These are phyloP conservation scores for Astropecten irregularis DNA, from an alignment of 53 echinoderm and acorn worm genomes.

Conservation along the genomic window DNA sequence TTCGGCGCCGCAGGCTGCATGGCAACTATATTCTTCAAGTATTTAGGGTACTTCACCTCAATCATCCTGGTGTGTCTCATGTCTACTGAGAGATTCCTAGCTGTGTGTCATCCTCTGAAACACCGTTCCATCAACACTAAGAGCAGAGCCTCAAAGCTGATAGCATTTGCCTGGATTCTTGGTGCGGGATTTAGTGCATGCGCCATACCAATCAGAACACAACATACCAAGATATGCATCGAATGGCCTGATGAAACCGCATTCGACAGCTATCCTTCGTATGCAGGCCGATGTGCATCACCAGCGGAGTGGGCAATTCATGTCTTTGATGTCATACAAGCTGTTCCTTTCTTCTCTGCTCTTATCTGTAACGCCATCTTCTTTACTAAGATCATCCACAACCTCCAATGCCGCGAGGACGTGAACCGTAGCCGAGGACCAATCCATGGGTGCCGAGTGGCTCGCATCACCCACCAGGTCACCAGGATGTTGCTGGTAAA, in stretches of 20 bases:
- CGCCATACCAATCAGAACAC: not conserved
- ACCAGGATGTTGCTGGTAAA: slow-evolving; percentile 37
- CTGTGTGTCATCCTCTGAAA: slow-evolving; percentile 50
- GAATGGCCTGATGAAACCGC: slow-evolving; percentile 6
- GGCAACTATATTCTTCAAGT: slow-evolving; percentile 7
- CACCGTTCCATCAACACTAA: slow-evolving; percentile 32
- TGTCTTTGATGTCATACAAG: slow-evolving; percentile 27
- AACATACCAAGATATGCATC: slow-evolving; percentile 24
- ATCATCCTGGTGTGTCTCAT: slow-evolving; percentile 37
- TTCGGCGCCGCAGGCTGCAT: slow-evolving; percentile 6
- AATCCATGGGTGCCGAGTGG: not conserved
- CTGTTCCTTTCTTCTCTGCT: slow-evolving; percentile 26
- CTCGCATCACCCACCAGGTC: slow-evolving; percentile 26
- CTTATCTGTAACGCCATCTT: slow-evolving; percentile 43
- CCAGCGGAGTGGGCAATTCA: not conserved
- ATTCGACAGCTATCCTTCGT: not conserved
- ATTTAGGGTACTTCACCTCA: slow-evolving; percentile 47
- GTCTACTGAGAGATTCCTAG: slow-evolving; percentile 47
- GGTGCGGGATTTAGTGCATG: not conserved
- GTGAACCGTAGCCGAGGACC: not conserved
- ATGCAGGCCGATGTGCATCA: not conserved
- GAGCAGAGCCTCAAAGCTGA: slow-evolving; percentile 28
- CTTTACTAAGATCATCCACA: slow-evolving; percentile 30
- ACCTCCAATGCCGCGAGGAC: slow-evolving; percentile 10
- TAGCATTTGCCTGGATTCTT: slow-evolving; percentile 42